phyloP scores from a whole-genome alignment of 2,797 vertebrate genomes.

The Staurois parvus region DNA sequence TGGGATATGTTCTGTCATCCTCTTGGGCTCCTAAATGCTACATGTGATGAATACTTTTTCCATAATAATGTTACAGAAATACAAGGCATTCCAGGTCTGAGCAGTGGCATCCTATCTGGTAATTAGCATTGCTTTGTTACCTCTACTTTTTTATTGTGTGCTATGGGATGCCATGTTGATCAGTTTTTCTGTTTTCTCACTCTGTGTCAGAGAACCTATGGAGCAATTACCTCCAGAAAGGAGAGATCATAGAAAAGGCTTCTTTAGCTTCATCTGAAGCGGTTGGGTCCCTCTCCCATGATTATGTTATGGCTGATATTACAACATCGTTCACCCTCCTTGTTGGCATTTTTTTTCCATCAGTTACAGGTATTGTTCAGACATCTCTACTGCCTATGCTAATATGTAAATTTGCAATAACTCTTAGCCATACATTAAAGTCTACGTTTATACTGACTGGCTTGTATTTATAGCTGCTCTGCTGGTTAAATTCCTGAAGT shows the following conservation, averaged over 20 bases:
- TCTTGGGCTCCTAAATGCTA: slow-evolving; percentile 72
- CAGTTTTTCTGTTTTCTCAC: not conserved
- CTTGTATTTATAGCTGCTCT: too few relatives aligned
- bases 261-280: slow-evolving; percentile 73
- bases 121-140: not conserved
- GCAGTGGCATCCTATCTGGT: slow-evolving; percentile 85
- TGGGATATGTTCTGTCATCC: slow-evolving; percentile 83
- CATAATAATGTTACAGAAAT: slow-evolving; percentile 80
- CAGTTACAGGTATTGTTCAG: slow-evolving; percentile 84
- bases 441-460: too few relatives aligned
- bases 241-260: slow-evolving; percentile 85
- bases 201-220: slow-evolving; percentile 83
- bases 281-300: slow-evolving; percentile 72
- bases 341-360: slow-evolving; percentile 94
- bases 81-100: slow-evolving; percentile 84
- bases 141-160: not conserved
- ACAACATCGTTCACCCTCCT: slow-evolving; percentile 89
- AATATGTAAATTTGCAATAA: not conserved
- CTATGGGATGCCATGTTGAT: not conserved
- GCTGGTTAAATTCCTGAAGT: too few relatives aligned
- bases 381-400: not conserved
- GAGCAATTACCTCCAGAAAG: slow-evolving; percentile 86
- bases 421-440: too few relatives aligned
- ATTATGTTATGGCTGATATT: slow-evolving; percentile 87
- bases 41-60: slow-evolving; percentile 85